These are phyloP conservation scores for Dusona sp. DNA, from an alignment of 2,888 invertebrate genomes.

Conservation along the genomic window DNA sequence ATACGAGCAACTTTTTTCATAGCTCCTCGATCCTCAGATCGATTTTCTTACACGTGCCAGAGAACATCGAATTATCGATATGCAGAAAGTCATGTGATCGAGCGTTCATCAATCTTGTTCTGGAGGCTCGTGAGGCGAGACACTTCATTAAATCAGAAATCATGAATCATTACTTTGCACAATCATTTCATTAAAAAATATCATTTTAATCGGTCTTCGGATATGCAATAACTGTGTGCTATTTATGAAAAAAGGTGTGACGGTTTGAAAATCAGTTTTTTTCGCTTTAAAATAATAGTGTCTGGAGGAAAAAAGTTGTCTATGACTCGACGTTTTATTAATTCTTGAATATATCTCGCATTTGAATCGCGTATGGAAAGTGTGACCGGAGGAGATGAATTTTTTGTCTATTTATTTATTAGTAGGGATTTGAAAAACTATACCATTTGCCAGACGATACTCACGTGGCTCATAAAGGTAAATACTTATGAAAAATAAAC, in stretches of 20 bases:
- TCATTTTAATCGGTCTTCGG: not conserved
- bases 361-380: not conserved
- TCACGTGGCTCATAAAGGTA: not conserved
- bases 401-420: not conserved
- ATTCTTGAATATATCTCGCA: not conserved
- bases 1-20: constrained; percentile 28
- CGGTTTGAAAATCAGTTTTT: constrained; percentile 13
- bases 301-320: constrained; percentile 27
- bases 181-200: constrained; percentile 38
- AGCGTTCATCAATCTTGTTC: constrained; percentile 36
- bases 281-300: not conserved
- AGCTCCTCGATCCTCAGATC: constrained; percentile 6
- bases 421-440: not conserved
- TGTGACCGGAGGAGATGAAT: not conserved
- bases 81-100: constrained; percentile 21
- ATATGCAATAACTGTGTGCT: not conserved
- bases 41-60: constrained; percentile 11
- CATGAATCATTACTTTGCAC: constrained; percentile 33
- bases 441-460: not conserved
- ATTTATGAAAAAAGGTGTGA: constrained; percentile 2
- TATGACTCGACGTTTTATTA: not conserved
- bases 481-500: not conserved
- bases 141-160: constrained; percentile 12
- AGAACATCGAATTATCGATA: constrained; percentile 50
- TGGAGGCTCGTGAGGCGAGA: constrained; percentile 47